Evolutionary conservation across 2,888 invertebrate species (phyloP), one percentile per base, ranked within the genome.

Genomic region (Caenorhabditis sulstoni): DNA sequence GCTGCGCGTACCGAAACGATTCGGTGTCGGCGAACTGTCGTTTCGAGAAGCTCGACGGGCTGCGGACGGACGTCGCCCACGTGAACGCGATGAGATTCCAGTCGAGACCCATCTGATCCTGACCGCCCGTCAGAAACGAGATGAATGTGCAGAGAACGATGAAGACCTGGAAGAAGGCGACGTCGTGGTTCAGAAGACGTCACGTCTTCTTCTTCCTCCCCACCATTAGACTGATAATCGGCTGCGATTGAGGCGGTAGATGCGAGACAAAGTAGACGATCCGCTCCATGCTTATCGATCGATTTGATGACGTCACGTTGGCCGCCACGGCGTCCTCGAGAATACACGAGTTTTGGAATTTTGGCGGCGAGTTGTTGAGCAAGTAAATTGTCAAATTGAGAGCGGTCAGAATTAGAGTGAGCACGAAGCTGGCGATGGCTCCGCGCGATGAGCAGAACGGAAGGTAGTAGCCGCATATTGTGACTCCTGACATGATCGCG

Each of bases 41-140:
- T 59, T 83, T 83, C 7, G 76, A 62, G 44, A 76, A 74, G 16
- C 47, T 53, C 4, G 70, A 55, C 18, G 79, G 59, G 41, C 76
- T 66, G n/a, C 79, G 53, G 35, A 80, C 66, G 4, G 70, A 75
- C 7, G 84, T 78, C 8, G 82, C 70, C 65, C 84, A 86, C 8
- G 84, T 81, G 53, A 83, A 86, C 4, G 83, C 84, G 22, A 86
- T 81, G 18, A 86, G 57, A 61, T 86, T 86, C 85, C 85, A 86
- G 49, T 86, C 85, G 53, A 86, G 78, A 62, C 79, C 78, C 83
- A 86, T 84, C 58, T 83, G 84, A 76, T 86, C 85, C 53, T 84
- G 82, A 9, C 85, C 83, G n/a, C 82, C 83, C n/a, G 81, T 81
- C 9, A 83, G 41, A 39, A 79, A 73, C 0, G 82, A 82, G 35